These are phyloP conservation scores for Pangasius mekongensis DNA, from an alignment of 2,797 vertebrate species.

Conservation along the genomic window DNA sequence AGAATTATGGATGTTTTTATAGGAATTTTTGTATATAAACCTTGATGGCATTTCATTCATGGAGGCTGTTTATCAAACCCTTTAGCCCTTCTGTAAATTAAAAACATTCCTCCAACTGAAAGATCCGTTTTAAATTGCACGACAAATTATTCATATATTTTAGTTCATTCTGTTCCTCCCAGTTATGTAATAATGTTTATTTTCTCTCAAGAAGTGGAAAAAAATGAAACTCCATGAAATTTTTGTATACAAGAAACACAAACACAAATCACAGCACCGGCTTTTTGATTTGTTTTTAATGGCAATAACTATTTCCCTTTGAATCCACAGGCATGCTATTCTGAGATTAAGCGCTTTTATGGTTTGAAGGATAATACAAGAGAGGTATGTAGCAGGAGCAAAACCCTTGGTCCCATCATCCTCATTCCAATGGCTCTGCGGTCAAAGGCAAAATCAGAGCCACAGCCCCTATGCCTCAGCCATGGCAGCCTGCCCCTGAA, in stretches of 20 bases:
- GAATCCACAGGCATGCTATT: slow-evolving; percentile 22
- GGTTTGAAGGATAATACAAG: slow-evolving; percentile 27
- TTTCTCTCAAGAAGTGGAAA: slow-evolving; percentile 20
- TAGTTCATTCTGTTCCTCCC: neutral
- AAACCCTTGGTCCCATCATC: slow-evolving; percentile 42
- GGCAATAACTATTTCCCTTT: slow-evolving; percentile 32
- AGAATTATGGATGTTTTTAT: slow-evolving; percentile 1
- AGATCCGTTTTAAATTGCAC: neutral
- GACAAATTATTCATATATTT: neutral
- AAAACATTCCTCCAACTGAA: neutral
- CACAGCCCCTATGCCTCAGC: slow-evolving; percentile 45
- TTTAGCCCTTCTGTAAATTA: neutral
- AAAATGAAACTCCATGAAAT: slow-evolving; percentile 9
- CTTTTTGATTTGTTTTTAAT: slow-evolving; percentile 43
- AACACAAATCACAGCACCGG: slow-evolving; percentile 18
- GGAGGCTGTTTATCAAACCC: neutral
- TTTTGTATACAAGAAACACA: slow-evolving; percentile 31
- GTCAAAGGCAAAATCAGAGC: slow-evolving; percentile 50
- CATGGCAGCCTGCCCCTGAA: slow-evolving; percentile 50
- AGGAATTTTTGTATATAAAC: slow-evolving; percentile 8
- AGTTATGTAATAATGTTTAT: slow-evolving; percentile 18
- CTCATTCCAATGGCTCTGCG: slow-evolving; percentile 62
- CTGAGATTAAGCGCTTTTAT: slow-evolving; percentile 31
- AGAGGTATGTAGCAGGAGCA: slow-evolving; percentile 30
- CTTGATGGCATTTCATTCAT: slow-evolving; percentile 19